Conservation (phyloP, 2,888 invertebrate species). For the Thumatha senex region DNA sequence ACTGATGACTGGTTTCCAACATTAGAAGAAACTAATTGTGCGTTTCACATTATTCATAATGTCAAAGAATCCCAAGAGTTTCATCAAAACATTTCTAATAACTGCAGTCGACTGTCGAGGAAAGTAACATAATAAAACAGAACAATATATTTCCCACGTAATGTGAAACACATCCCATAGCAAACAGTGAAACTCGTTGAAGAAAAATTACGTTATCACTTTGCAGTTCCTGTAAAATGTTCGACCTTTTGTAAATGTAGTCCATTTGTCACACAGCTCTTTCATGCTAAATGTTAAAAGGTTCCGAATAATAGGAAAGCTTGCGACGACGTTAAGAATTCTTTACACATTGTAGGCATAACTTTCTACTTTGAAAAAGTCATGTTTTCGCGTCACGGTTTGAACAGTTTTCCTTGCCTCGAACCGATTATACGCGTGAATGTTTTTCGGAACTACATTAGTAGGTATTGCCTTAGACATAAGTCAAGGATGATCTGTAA, state of each 20-base stretch:
- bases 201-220: constrained; percentile 48
- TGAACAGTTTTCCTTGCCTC: constrained; percentile 42
- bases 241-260: constrained; percentile 7
- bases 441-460: constrained; percentile 39
- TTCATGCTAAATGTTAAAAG: constrained; percentile 10
- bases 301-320: constrained; percentile 32
- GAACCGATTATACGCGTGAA: constrained; percentile 42
- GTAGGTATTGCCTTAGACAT: constrained; percentile 19
- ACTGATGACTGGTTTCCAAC: no score
- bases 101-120: constrained; percentile 15
- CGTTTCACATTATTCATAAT: no score
- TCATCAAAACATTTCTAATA: no score
- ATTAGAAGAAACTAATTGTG: no score
- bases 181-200: constrained; percentile 51
- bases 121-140: constrained; percentile 30
- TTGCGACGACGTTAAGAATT: constrained; percentile 21
- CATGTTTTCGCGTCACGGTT: constrained; percentile 48
- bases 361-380: constrained; percentile 45
- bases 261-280: constrained; percentile 26
- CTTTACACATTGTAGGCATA: constrained; percentile 24
- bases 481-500: constrained; percentile 43
- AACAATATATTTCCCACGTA: constrained; percentile 50
- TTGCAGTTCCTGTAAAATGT: constrained; percentile 35
- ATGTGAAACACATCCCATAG: constrained; percentile 39
- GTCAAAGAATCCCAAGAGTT: no score